Evolutionary conservation across 92 coral and sea anemone species (phyloP), one percentile per base, ranked within the genome.

Genomic region (Plumapathes pennacea): DNA sequence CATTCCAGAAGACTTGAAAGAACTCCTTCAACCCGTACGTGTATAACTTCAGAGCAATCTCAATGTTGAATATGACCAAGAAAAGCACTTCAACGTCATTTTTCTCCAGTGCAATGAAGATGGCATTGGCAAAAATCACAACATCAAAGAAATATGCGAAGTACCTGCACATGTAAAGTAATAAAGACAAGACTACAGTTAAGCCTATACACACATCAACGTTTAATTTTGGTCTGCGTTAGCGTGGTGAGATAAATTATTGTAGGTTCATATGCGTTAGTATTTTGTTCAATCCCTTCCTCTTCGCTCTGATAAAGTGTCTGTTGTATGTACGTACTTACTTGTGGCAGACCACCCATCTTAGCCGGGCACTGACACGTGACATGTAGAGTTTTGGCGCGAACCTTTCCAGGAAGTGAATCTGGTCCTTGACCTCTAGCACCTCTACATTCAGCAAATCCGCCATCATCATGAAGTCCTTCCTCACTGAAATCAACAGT

Each of bases 101-200:
- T 28, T 84, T 45, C 30, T 89, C 95, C 54, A 88, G 68, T 8
- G 96, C 96, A 43, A 92, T 92, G 63, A 86, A 88, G 58, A 92
- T 62, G 10, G 98, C 98, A 24, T 92, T 92, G 31, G 90, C 87
- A 22, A 92, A 89, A 50, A 92, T 92, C 5, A 92, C 98, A 37
- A 84, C 46, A 64, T 92, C 98, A 42, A 92, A 92, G 57, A 92
- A 83, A 74, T 92, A 92, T 11, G 81, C 80, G 38, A 92, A 92
- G 58, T 56, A 92, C 64, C 98, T 92, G 67, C 44, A 69, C 15
- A 59, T 30, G 19, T n/a, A n/a, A n/a, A n/a, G n/a, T n/a, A n/a
- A n/a, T n/a, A n/a, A n/a, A n/a, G n/a, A n/a, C n/a, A n/a, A n/a
- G n/a, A n/a, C n/a, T n/a, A n/a, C n/a, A n/a, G n/a, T n/a, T n/a